phyloP scores from a whole-genome alignment of 2,797 vertebrate species.

The Pseudopleuronectes americanus region DNA sequence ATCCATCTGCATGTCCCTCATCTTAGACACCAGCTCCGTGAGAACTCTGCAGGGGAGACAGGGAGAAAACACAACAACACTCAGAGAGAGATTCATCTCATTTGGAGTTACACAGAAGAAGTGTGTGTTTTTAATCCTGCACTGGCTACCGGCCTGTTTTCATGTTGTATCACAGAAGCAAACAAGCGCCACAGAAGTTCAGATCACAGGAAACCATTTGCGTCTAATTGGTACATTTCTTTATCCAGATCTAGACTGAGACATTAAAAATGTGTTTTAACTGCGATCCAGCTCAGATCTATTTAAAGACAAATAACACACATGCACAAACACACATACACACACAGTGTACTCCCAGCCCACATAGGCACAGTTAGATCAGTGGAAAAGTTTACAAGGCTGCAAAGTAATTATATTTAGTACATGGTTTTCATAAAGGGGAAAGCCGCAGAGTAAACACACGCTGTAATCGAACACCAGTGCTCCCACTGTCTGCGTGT shows the following conservation, averaged over 20 bases:
- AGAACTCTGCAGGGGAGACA: slow-evolving; percentile 86
- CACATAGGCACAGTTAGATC: slow-evolving; percentile 40
- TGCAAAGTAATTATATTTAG: slow-evolving; percentile 69
- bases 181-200: slow-evolving; percentile 18
- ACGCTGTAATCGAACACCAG: slow-evolving; percentile 60
- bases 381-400: slow-evolving; percentile 68
- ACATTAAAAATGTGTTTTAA: slow-evolving; percentile 46
- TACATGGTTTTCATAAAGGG: slow-evolving; percentile 62
- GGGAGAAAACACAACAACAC: background rate
- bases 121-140: background rate
- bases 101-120: slow-evolving; percentile 15
- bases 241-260: slow-evolving; percentile 12
- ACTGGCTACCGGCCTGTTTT: slow-evolving; percentile 1
- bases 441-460: slow-evolving; percentile 70
- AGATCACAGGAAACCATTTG: slow-evolving; percentile 38
- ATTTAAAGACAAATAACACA: slow-evolving; percentile 48
- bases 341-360: slow-evolving; percentile 21
- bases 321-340: background rate
- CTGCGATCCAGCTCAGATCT: slow-evolving; percentile 39
- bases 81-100: background rate
- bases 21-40: slow-evolving; percentile 97
- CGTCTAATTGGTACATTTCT: slow-evolving; percentile 19
- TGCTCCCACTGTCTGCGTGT: slow-evolving; percentile 54
- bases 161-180: slow-evolving; percentile 14
- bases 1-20: slow-evolving; percentile 99